Conservation (phyloP, 2,113 vertebrate genomes). For the Bos javanicus region DNA sequence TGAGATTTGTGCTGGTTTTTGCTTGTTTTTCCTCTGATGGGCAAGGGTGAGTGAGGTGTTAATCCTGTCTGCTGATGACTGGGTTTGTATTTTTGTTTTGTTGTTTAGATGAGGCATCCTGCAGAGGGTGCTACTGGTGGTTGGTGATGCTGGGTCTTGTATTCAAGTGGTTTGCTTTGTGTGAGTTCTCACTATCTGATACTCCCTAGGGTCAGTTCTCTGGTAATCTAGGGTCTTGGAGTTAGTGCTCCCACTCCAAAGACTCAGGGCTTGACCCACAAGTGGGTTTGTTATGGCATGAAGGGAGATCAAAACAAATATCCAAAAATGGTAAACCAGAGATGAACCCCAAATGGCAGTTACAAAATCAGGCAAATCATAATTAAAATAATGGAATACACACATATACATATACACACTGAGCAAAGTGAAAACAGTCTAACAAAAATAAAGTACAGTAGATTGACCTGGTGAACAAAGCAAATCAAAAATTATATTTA, state of each 20-base stretch:
- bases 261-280: background rate
- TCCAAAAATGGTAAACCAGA: background rate
- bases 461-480: background rate
- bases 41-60: background rate
- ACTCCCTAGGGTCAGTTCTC: background rate
- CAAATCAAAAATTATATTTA: background rate
- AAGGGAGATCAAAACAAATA: background rate
- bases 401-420: background rate
- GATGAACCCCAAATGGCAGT: background rate
- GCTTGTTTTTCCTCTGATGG: background rate
- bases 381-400: background rate
- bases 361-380: background rate
- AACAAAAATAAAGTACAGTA: background rate
- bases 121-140: background rate
- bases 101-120: background rate
- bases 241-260: background rate
- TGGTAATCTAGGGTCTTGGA: background rate
- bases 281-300: background rate
- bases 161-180: background rate
- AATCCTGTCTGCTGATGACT: background rate
- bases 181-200: background rate
- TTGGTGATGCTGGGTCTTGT: background rate
- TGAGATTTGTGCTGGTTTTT: background rate
- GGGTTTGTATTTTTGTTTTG: background rate
- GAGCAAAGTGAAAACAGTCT: background rate